Percentiles rank a stretch among this genome's conserved stretches.
Evolutionary conservation across 1,140 invertebrate species (phyloP).

Genomic region (Musca vetustissima): DNA sequence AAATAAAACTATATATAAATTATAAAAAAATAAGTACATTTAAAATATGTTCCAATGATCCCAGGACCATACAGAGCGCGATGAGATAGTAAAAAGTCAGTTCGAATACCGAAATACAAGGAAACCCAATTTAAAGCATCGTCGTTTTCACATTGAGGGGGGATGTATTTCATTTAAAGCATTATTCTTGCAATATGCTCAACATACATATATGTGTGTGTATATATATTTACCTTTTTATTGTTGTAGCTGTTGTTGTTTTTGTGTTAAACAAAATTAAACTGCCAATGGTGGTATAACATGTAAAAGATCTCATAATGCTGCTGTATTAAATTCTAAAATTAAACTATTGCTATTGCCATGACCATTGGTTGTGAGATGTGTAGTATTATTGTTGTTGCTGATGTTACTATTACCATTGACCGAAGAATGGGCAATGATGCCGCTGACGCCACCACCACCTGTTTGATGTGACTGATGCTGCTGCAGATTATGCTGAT

Average conservation of each 20-base stretch:
- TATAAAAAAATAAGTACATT: too few species aligned
- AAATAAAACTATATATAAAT: too few species aligned
- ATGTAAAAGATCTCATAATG: slow-evolving; percentile 35
- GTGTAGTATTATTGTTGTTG: slow-evolving; percentile 8
- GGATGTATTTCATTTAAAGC: too few species aligned
- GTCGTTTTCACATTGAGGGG: too few species aligned
- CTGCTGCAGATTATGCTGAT: background rate
- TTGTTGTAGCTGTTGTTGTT: background rate
- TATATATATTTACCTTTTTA: slow-evolving; percentile 1
- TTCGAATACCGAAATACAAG: too few species aligned
- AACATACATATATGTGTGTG: slow-evolving; percentile 1
- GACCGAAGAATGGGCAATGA: background rate
- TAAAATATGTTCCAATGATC: too few species aligned
- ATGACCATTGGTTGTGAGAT: slow-evolving; percentile 10
- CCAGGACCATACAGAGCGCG: too few species aligned
- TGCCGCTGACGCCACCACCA: slow-evolving; percentile 11
- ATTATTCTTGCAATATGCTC: background rate
- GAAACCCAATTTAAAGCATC: too few species aligned
- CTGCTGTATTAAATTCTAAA: slow-evolving; percentile 51
- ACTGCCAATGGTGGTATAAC: slow-evolving; percentile 14
- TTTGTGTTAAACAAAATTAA: background rate
- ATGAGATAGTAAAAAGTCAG: too few species aligned
- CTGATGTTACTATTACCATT: too few species aligned
- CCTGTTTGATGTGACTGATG: slow-evolving; percentile 12
- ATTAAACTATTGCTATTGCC: slow-evolving; percentile 39